phyloP scores from a whole-genome alignment of 2,888 invertebrate species.

The Nipponacmea schrenckii region DNA sequence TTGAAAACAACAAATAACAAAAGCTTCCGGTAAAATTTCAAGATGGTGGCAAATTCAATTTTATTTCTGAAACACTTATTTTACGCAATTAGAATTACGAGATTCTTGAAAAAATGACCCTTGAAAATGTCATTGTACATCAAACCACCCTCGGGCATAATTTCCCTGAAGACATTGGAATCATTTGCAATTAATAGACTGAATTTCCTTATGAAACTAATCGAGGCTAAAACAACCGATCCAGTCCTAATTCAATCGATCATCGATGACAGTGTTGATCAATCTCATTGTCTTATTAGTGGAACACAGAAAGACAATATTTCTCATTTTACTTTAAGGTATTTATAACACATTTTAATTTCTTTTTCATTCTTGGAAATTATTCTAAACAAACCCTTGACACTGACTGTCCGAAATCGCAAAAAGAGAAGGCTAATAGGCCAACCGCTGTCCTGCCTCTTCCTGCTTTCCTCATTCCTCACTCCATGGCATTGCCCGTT shows the following conservation, averaged over 20 bases:
- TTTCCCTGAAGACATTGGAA: constrained; percentile 45
- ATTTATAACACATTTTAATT: constrained; percentile 8
- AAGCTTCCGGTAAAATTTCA: not conserved
- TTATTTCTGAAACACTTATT: no score
- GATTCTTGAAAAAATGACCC: no score
- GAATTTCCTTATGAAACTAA: constrained; percentile 41
- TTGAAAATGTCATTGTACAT: constrained; percentile 47
- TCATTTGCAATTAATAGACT: constrained; percentile 42
- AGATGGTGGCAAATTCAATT: not conserved
- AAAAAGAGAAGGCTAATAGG: no score
- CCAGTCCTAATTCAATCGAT: constrained; percentile 39
- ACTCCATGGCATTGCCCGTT: no score
- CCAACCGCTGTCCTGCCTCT: no score
- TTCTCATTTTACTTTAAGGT: constrained; percentile 63
- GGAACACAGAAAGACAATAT: constrained; percentile 55
- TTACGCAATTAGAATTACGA: no score
- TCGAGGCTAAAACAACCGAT: constrained; percentile 17
- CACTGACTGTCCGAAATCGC: no score
- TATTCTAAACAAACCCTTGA: not conserved
- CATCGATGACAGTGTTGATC: constrained; percentile 34
- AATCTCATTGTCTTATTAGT: constrained; percentile 58
- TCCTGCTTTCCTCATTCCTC: no score
- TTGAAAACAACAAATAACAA: not conserved
- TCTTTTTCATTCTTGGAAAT: not conserved
- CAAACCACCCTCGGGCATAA: constrained; percentile 43